These are phyloP conservation scores for Cephus pulcher DNA, from an alignment of 2,888 invertebrate species.

Conservation along the genomic window DNA sequence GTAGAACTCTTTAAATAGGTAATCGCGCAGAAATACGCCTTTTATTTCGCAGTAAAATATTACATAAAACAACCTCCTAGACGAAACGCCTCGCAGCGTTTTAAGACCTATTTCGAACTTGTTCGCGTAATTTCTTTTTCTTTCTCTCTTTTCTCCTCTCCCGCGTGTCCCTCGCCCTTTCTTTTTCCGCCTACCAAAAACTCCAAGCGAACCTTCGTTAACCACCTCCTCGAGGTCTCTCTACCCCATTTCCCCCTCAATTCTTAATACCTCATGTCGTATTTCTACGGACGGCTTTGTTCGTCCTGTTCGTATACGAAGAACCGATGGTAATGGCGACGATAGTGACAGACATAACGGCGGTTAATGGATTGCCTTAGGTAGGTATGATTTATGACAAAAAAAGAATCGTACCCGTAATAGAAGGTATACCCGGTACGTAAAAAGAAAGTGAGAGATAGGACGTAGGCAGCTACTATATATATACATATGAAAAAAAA, in stretches of 20 bases:
- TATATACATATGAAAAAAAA: background rate
- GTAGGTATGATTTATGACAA: background rate
- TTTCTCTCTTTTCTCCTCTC: background rate
- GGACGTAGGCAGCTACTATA: background rate
- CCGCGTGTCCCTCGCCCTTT: background rate
- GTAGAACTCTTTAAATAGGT: slow-evolving; percentile 11
- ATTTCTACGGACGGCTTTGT: background rate
- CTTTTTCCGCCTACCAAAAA: background rate
- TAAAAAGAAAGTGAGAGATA: background rate
- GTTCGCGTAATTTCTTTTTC: background rate
- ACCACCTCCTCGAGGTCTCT: background rate
- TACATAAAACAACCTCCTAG: slow-evolving; percentile 10
- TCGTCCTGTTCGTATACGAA: background rate
- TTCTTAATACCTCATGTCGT: background rate
- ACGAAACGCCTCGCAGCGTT: background rate
- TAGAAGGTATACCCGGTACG: background rate
- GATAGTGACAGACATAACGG: background rate
- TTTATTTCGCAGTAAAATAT: slow-evolving; percentile 18
- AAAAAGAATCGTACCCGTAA: background rate
- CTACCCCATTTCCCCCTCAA: background rate
- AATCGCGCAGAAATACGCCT: slow-evolving; percentile 12
- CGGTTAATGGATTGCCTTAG: background rate
- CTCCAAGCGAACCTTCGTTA: background rate
- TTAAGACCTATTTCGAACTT: background rate
- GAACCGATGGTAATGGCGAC: background rate